These are phyloP conservation scores for Bathynomus jamesi DNA, from an alignment of 1,140 invertebrate genomes.

Conservation along the genomic window DNA sequence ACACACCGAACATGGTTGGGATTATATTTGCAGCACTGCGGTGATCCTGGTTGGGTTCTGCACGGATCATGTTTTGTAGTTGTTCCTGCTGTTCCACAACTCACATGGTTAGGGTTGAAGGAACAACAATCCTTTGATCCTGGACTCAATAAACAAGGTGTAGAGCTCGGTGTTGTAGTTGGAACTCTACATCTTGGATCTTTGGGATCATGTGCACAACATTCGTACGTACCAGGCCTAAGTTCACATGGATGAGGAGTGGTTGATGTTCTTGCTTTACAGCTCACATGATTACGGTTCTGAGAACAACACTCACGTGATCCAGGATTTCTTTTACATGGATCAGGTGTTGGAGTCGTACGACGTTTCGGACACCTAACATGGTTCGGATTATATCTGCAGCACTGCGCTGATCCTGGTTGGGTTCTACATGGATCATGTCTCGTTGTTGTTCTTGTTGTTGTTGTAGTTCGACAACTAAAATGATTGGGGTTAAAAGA, in stretches of 20 bases:
- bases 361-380: not conserved
- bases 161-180: too few species aligned
- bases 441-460: slow-evolving; percentile 11
- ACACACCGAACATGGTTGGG: slow-evolving; percentile 17
- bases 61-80: too few species aligned
- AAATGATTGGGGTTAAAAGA: slow-evolving; percentile 11
- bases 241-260: not conserved
- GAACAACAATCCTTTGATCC: not conserved
- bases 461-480: slow-evolving; percentile 21
- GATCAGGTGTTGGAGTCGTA: not conserved
- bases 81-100: too few species aligned
- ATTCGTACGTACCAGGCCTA: too few species aligned
- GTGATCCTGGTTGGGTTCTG: slow-evolving; percentile 11
- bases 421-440: not conserved
- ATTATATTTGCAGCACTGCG: slow-evolving; percentile 6
- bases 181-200: slow-evolving; percentile 3
- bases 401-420: slow-evolving; percentile 4
- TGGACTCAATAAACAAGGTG: not conserved
- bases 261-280: not conserved
- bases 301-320: too few species aligned
- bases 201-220: not conserved
- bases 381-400: not conserved
- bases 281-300: slow-evolving; percentile 4
- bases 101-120: too few species aligned
- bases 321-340: slow-evolving; percentile 13